Evolutionary conservation across 2,113 vertebrate species (phyloP), one percentile per base, ranked within the genome.

Genomic region (Percopsis transmontana): DNA sequence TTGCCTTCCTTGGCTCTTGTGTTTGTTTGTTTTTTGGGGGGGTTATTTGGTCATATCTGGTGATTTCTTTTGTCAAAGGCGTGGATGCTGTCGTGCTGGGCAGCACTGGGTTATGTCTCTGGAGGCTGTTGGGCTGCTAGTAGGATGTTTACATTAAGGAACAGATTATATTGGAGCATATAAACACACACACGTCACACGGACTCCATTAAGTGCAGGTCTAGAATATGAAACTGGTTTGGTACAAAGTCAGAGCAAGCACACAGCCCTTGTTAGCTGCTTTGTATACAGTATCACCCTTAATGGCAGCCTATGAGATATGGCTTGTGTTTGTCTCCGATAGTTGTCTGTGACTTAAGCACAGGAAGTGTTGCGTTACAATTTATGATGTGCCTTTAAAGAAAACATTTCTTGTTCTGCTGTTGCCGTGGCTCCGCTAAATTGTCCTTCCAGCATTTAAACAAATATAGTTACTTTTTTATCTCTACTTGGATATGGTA

Each of bases 121-220:
- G 71, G 76, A 75, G 73, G 59, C 55, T 12, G 39, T 79, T 85
- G 81, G 78, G 68, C 58, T 16, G 24, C 16, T 18, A 86, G 74
- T 74, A 74, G 82, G 87, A 84, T 89, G 87, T 91, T 87, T 80
- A 89, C 76, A 79, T 72, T 71, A 82, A 76, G 71, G 53, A 79
- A 84, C 76, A 70, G 61, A 70, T 70, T 69, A 73, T 60, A 58
- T 57, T 44, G 2, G 42, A 12, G 15, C 15, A 44, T 39, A 85
- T 80, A 66, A 76, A 81, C 45, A 78, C 76, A 66, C 53, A 38
- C 60, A 39, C 51, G 80, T 80, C 56, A 60, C 66, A 73, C 66
- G 20, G 18, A n/a, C 18, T 51, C 5, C 18, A 21, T 13, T 23
- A 23, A 23, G 27, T 67, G 51, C 76, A 39, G 71, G 71, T 52